A percentile compares a stretch with the other conserved stretches of the same genome.
Evolutionary conservation across 2,113 vertebrate species (phyloP).

Genomic region (Synchiropus splendidus): DNA sequence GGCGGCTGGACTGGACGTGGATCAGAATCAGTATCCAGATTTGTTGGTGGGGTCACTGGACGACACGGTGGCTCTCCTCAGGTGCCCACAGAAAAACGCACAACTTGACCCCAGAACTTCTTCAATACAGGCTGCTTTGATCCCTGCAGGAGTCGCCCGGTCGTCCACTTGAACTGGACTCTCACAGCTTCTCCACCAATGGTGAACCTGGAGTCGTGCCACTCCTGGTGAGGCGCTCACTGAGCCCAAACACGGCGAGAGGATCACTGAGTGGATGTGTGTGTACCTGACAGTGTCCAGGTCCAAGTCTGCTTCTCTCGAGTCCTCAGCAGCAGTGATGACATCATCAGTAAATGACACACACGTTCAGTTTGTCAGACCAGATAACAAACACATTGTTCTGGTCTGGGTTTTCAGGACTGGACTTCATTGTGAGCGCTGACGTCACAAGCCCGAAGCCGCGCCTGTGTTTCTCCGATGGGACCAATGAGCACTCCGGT

Average conservation of each 20-base stretch:
- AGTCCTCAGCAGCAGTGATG: conserved; percentile 69
- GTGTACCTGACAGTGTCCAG: conserved; percentile 49
- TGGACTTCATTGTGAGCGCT: conserved; percentile 71
- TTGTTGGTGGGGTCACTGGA: conserved; percentile 82
- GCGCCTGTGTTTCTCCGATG: conserved; percentile 69
- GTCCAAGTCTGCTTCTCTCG: conserved; percentile 83
- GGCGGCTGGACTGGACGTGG: conserved; percentile 76
- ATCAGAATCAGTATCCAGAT: conserved; percentile 79
- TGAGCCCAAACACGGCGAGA: not conserved
- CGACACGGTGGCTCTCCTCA: conserved; percentile 69
- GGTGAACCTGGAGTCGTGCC: conserved; percentile 33
- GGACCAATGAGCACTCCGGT: conserved; percentile 48
- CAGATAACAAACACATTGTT: no score
- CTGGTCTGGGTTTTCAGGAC: conserved; percentile 48
- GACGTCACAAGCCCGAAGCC: conserved; percentile 69
- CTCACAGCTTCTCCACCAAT: conserved; percentile 44
- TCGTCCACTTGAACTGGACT: conserved; percentile 48
- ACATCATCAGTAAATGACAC: conserved; percentile 78
- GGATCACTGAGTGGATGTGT: conserved; percentile 9
- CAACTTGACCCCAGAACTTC: not conserved
- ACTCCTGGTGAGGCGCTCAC: conserved; percentile 49
- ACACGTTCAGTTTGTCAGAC: not conserved
- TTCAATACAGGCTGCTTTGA: not conserved
- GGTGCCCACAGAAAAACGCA: conserved; percentile 48
- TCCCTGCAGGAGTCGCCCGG: conserved; percentile 51